Evolutionary conservation across 2,113 vertebrate species (phyloP).

Genomic region (Peromyscus californicus): DNA sequence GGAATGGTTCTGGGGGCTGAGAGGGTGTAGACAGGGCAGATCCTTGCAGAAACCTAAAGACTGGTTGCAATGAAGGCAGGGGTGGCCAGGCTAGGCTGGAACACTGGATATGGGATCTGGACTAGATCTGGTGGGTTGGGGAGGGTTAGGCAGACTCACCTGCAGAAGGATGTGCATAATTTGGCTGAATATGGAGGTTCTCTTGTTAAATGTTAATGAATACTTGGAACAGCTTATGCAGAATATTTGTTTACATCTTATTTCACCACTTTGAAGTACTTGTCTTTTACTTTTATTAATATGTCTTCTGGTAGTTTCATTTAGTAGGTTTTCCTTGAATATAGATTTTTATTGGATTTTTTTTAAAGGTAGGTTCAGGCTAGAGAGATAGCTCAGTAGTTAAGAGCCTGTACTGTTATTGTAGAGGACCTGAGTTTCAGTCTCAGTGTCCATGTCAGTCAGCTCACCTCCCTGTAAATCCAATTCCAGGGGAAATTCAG

Average conservation of each 20-base stretch:
- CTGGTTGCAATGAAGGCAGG: not conserved
- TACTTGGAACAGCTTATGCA: not conserved
- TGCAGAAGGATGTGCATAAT: not conserved
- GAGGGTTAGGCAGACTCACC: not conserved
- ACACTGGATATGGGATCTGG: not conserved
- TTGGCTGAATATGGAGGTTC: not conserved
- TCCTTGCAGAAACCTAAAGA: not conserved
- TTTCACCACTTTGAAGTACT: not conserved
- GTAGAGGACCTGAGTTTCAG: not conserved
- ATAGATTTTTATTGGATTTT: not conserved
- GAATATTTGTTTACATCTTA: not conserved
- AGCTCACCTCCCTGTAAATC: not conserved
- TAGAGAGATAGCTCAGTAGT: not conserved
- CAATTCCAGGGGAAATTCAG: not conserved
- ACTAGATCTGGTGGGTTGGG: not conserved
- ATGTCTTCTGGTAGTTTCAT: not conserved
- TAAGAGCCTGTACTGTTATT: not conserved
- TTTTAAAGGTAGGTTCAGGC: not conserved
- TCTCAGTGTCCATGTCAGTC: not conserved
- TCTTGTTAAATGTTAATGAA: constrained; percentile 19
- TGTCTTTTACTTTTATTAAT: not conserved
- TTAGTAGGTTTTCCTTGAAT: not conserved
- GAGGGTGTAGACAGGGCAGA: not conserved
- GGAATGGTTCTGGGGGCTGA: not conserved
- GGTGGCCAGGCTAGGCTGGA: not conserved